Conservation (phyloP, 2,797 vertebrate species). For the Acanthurus leucopareius region DNA sequence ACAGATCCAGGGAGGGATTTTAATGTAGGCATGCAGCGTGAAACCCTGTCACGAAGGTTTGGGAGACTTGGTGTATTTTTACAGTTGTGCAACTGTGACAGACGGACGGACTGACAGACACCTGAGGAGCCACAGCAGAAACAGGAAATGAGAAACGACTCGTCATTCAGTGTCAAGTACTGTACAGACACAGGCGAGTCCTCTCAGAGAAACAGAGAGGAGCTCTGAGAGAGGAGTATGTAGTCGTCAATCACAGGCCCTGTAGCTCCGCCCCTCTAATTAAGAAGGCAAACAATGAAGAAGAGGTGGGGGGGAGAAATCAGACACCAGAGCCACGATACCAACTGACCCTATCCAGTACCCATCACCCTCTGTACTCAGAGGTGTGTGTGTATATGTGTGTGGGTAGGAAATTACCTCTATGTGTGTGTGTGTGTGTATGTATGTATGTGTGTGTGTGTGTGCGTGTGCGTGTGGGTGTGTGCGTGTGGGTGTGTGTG, state of each 20-base stretch:
- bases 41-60: not conserved
- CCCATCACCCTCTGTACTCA: constrained; percentile 70
- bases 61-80: not conserved
- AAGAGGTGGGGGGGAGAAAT: constrained; percentile 83
- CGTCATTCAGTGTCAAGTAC: constrained; percentile 39
- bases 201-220: constrained; percentile 26
- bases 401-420: constrained; percentile 40
- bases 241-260: constrained; percentile 91
- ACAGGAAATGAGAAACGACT: constrained; percentile 46
- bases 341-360: constrained; percentile 75
- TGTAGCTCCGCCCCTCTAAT: constrained; percentile 93
- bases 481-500: constrained; percentile 1
- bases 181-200: constrained; percentile 30
- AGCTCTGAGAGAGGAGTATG: constrained; percentile 66
- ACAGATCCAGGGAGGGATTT: not conserved
- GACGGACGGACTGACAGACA: constrained; percentile 20
- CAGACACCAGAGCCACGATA: constrained; percentile 88
- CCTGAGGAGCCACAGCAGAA: constrained; percentile 16
- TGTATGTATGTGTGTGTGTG: constrained; percentile 63
- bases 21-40: not conserved
- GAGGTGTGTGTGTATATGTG: constrained; percentile 49
- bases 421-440: not conserved
- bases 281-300: constrained; percentile 95
- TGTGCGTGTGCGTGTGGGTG: not conserved
- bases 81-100: not conserved